Base-by-base conservation (phyloP, 2,888 invertebrate genomes). In the Hyles lineata region DNA sequence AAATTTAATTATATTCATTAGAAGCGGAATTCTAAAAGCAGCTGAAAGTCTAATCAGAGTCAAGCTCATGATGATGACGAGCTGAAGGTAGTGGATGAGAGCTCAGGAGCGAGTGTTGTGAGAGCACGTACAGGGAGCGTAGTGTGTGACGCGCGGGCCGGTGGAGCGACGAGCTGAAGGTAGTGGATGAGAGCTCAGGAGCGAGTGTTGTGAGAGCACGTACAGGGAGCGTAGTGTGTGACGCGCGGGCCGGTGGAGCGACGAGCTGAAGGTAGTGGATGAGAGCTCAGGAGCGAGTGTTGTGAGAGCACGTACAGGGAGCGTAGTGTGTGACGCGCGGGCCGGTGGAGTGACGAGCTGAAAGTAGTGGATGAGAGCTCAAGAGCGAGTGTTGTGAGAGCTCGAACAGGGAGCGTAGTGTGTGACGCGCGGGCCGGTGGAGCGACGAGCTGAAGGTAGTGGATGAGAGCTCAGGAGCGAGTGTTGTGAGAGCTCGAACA, bases 401-500 rank as follows among this genome's bases (percentile, higher is more conserved):
- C 55, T 5, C 55, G 55, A n/a, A 55, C 55, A n/a, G 55, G 55
- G 55, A 55, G 55, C 55, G 55, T 55, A 55, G 55, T 55, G 55
- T 55, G 55, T 55, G 55, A 52, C 52, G 52, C 52, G 52, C 52
- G 52, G 52, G 52, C 52, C 52, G n/a, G 52, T 55, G 52, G 61
- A 61, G 25, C 25, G 61, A 32, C 32, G 62, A 62, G 62, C 62
- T 62, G 62, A 62, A 62, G 62, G 62, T 62, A 62, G 62, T 62
- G 32, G 62, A 62, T 67, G 43, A 67, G 50, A 50, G 43, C 21
- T 67, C 50, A 17, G 23, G 23, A 43, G 43, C 43, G 23, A 50
- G 35, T 43, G n/a, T n/a, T n/a, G n/a, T 63, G 63, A 63, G 21
- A 43, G 21, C 63, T 43, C 63, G 43, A 43, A 63, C 35, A 63